Evolutionary conservation across 2,888 invertebrate species (phyloP), one percentile per base, ranked within the genome.

Genomic region (Eupithecia subfuscata): DNA sequence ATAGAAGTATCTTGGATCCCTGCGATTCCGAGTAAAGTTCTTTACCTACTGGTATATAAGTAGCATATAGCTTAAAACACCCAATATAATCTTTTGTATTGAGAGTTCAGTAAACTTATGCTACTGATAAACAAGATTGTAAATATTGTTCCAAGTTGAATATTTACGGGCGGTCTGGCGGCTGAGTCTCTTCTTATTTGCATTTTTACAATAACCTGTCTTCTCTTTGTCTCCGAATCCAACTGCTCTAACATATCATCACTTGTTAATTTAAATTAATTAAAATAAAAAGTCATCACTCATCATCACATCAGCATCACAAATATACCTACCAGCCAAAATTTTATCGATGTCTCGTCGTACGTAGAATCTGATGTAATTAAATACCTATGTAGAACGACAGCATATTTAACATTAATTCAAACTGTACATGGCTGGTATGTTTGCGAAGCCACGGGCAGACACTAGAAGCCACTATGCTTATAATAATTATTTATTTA

Each of bases 131-230:
- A 43, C 70, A 60, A 37, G 37, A 22, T 37, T 70, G 70, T 37
- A 52, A 70, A 70, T 56, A 70, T 60, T 34, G 18, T 63, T 14
- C n/a, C 22, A 40, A 40, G 25, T 9, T 60, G 37, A 25, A 22
- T 71, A 43, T 71, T 63, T 45, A 22, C 40, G 70, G 40, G 14
- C 70, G 25, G 9, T 43, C 60, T 63, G 14, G 52, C 16, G 37
- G 25, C 25, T 56, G 14, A 12, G 11, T 70, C 34, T 70, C 12
- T 37, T 43, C 11, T 40, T 43, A 63, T 71, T 71, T 48, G 71
- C 45, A 68, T 64, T 34, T 64, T 71, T 56, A 34, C 48, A 71
- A 65, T 30, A 63, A 71, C 63, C n/a, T 30, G 65, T 48, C 65
- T 45, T 34, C 34, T 22, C 71, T 71, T 71, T 71, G 71, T 71